phyloP scores from a whole-genome alignment of 1,140 invertebrate genomes.

The Himalopsyche phryganea region DNA sequence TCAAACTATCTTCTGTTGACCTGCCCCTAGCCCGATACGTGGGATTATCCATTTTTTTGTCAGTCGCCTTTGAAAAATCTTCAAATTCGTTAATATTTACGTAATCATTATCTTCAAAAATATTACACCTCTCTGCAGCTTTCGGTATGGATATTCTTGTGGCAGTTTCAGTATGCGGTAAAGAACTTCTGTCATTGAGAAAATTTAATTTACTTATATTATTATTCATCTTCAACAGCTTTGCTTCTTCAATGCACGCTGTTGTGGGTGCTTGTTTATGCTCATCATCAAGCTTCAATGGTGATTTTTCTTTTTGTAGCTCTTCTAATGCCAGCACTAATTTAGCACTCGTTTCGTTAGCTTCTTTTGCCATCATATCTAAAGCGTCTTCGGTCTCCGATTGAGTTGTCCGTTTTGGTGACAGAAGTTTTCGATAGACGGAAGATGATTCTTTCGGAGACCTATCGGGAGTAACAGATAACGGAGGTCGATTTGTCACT shows the following conservation, averaged over 20 bases:
- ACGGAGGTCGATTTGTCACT: conserved; percentile 3
- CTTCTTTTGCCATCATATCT: conserved; percentile 57
- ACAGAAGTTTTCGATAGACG: neutral
- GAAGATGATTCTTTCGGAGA: conserved; percentile 1
- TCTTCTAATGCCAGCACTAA: conserved; percentile 50
- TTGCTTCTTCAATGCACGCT: too few relatives aligned
- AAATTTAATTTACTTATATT: too few relatives aligned
- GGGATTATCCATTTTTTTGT: too few relatives aligned
- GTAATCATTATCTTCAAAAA: too few relatives aligned
- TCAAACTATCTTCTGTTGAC: conserved; percentile 50
- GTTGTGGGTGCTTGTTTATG: too few relatives aligned
- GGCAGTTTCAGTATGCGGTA: too few relatives aligned
- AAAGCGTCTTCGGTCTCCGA: conserved; percentile 56
- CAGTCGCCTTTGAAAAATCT: too few relatives aligned
- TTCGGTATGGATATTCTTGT: too few relatives aligned
- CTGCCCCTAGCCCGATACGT: conserved; percentile 31
- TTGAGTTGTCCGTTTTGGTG: conserved; percentile 35
- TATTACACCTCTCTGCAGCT: too few relatives aligned
- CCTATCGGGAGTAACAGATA: conserved; percentile 10
- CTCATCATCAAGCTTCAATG: neutral
- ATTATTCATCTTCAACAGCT: too few relatives aligned
- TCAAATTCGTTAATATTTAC: too few relatives aligned
- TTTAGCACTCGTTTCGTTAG: conserved; percentile 53
- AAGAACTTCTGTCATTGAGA: too few relatives aligned
- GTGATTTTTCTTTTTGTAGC: conserved; percentile 40